Conservation (phyloP, 2,797 vertebrate species). For the Arctocebus calabarensis region DNA sequence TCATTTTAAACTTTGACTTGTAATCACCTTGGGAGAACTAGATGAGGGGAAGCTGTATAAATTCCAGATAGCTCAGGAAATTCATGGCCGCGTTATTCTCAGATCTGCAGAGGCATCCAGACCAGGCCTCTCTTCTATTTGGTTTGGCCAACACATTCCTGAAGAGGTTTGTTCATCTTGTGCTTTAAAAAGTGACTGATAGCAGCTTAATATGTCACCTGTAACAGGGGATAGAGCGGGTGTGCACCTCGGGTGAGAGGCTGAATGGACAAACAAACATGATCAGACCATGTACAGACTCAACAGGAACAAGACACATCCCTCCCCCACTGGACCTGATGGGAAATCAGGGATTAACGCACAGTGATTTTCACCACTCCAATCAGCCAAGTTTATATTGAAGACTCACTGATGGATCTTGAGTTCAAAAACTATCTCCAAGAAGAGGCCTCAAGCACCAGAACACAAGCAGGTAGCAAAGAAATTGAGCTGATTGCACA, state of each 20-base stretch:
- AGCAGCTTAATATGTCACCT: conserved; percentile 15
- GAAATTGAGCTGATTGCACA: neutral
- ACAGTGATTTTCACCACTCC: neutral
- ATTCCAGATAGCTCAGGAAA: conserved; percentile 67
- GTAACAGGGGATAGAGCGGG: neutral
- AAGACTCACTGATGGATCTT: neutral
- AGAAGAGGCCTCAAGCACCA: neutral
- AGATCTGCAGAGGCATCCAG: conserved; percentile 41
- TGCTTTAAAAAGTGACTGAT: conserved; percentile 12
- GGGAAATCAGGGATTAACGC: neutral
- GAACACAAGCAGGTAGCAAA: conserved; percentile 14
- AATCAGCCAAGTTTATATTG: neutral
- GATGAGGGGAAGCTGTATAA: conserved; percentile 25
- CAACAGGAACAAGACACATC: neutral
- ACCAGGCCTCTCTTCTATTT: neutral
- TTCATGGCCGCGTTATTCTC: conserved; percentile 38
- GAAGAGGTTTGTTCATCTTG: neutral
- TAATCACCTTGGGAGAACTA: conserved; percentile 65
- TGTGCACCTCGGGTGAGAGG: neutral
- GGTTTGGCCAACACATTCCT: conserved; percentile 9
- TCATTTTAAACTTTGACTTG: conserved; percentile 61
- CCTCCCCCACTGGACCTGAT: neutral
- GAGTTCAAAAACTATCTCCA: conserved; percentile 1
- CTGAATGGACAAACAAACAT: neutral
- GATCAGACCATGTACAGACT: neutral